Conservation (phyloP, 1,140 invertebrate genomes). For the Ceratosolen solmsi region DNA sequence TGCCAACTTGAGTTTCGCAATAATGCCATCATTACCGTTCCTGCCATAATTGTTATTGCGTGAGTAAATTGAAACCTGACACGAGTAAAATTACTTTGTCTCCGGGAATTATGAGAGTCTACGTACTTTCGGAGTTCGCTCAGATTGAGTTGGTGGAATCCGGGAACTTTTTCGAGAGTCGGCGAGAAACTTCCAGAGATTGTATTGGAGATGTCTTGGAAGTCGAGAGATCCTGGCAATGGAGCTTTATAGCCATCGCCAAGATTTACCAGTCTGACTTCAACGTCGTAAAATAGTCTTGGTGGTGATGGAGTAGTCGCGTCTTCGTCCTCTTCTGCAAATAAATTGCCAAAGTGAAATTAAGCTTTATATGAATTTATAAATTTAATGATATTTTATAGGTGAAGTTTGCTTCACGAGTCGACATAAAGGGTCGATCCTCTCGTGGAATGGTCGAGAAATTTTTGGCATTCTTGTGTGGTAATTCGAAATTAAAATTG, state of each 20-base stretch:
- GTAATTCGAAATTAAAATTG: no score
- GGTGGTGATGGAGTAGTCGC: conserved; percentile 78
- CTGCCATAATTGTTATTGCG: conserved; percentile 36
- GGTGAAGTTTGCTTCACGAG: no score
- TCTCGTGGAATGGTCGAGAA: no score
- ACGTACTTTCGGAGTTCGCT: conserved; percentile 82
- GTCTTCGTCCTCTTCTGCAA: conserved; percentile 72
- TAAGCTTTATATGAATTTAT: not conserved
- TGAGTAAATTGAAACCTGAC: conserved; percentile 2
- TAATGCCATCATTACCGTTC: conserved; percentile 76
- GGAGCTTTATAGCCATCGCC: conserved; percentile 85
- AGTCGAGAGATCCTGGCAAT: conserved; percentile 79
- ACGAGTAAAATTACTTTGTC: not conserved
- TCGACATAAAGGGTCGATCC: no score
- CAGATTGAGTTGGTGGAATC: conserved; percentile 81
- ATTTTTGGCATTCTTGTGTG: no score
- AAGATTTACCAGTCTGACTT: conserved; percentile 83
- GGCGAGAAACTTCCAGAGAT: conserved; percentile 79
- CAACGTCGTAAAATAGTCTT: conserved; percentile 80
- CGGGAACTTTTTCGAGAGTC: conserved; percentile 79
- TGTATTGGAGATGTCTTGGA: conserved; percentile 80
- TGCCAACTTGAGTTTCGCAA: conserved; percentile 79
- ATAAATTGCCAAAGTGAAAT: conserved; percentile 15
- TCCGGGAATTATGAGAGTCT: not conserved
- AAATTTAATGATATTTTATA: not conserved